phyloP scores from a whole-genome alignment of 2,888 invertebrate species.

The Toxonevra muliebris region DNA sequence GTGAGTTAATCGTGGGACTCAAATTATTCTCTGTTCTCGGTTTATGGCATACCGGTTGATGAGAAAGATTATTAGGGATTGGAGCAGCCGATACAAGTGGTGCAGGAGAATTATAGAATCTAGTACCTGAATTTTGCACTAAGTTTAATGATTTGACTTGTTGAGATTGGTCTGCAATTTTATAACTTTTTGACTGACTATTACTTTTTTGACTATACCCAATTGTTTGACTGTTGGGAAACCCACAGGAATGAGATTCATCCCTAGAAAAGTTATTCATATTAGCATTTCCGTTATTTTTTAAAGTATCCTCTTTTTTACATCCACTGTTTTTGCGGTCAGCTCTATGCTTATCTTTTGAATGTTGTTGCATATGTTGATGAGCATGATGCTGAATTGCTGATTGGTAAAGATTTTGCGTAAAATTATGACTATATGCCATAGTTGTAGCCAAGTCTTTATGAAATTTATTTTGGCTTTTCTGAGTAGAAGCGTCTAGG shows the following conservation, averaged over 20 bases:
- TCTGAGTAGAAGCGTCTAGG: conserved; percentile 68
- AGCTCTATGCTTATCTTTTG: conserved; percentile 57
- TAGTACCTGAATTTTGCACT: conserved; percentile 42
- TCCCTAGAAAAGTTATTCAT: conserved; percentile 28
- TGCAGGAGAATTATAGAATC: conserved; percentile 42
- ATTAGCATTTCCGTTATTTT: conserved; percentile 24
- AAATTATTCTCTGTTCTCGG: conserved; percentile 49
- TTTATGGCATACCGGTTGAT: conserved; percentile 42
- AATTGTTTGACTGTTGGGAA: conserved; percentile 45
- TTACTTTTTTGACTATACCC: conserved; percentile 47
- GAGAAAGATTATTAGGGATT: conserved; percentile 25
- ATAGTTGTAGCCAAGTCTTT: conserved; percentile 65
- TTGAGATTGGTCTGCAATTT: conserved; percentile 46
- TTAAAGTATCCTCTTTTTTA: conserved; percentile 54
- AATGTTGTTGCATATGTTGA: conserved; percentile 55
- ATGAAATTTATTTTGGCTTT: conserved; percentile 70
- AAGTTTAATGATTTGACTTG: conserved; percentile 48
- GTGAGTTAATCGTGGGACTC: conserved; percentile 34
- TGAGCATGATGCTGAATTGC: conserved; percentile 62
- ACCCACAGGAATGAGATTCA: conserved; percentile 43
- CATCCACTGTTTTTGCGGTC: conserved; percentile 55
- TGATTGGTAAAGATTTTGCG: conserved; percentile 63
- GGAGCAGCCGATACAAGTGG: conserved; percentile 28
- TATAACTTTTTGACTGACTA: conserved; percentile 46
- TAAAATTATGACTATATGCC: conserved; percentile 63